A percentile compares a stretch with the other conserved stretches of the same genome.
Evolutionary conservation across 2,888 invertebrate genomes (phyloP).

Genomic region (Craniophora ligustri): DNA sequence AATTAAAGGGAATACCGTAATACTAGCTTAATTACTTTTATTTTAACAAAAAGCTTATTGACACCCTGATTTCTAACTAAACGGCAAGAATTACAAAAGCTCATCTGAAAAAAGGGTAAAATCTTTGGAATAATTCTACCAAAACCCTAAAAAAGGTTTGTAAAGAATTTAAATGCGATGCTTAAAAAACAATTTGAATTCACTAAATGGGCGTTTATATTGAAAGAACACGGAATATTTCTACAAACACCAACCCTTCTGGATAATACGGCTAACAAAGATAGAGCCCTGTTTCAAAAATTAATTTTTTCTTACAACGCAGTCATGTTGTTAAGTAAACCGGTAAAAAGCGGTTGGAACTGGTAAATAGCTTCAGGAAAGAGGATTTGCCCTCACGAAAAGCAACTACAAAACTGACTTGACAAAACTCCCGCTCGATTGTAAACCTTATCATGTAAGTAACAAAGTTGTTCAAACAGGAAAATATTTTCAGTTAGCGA

Average conservation of each 20-base stretch:
- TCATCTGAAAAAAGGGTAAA: background rate
- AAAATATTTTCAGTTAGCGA: conserved; percentile 22
- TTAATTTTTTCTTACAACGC: conserved; percentile 38
- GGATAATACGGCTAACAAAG: conserved; percentile 17
- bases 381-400: conserved; percentile 58
- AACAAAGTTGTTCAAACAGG: conserved; percentile 10
- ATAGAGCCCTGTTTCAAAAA: conserved; percentile 38
- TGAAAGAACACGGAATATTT: conserved; percentile 26
- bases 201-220: conserved; percentile 33
- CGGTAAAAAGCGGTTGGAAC: conserved; percentile 55
- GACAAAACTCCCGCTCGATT: conserved; percentile 1
- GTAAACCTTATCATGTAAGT: background rate
- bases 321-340: conserved; percentile 58
- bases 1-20: too few species aligned
- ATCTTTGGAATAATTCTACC: conserved; percentile 8
- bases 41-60: too few species aligned
- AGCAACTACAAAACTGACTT: conserved; percentile 15
- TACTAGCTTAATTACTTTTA: too few species aligned
- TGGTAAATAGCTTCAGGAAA: conserved; percentile 60
- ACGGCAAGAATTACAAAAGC: conserved; percentile 2
- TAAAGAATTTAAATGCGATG: conserved; percentile 33
- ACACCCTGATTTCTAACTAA: background rate
- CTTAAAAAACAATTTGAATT: conserved; percentile 42
- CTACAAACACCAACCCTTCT: conserved; percentile 29
- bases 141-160: conserved; percentile 9